A percentile compares a stretch with the other conserved stretches of the same genome.
These are phyloP conservation scores for Mus caroli DNA, from an alignment of 2,797 vertebrate species.

Conservation along the genomic window DNA sequence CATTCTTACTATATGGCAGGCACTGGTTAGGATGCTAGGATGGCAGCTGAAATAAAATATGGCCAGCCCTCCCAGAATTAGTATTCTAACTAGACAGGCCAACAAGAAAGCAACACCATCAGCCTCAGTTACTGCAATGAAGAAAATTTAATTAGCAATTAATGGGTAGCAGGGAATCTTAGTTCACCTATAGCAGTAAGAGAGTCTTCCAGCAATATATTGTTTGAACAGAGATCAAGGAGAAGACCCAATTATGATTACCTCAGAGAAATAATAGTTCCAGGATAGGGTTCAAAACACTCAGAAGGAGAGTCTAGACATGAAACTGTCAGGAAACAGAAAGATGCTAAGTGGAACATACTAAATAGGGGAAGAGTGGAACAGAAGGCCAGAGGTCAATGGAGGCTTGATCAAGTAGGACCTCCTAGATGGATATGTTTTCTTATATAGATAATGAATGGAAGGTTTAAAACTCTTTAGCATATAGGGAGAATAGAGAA, in stretches of 20 bases:
- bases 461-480: constrained; percentile 7
- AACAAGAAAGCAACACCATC: constrained; percentile 31
- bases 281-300: background rate
- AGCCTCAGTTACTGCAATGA: constrained; percentile 10
- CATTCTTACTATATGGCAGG: background rate
- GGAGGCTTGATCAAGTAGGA: constrained; percentile 16
- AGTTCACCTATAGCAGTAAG: constrained; percentile 1
- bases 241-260: background rate
- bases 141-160: constrained; percentile 42
- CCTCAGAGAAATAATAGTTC: background rate
- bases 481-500: background rate
- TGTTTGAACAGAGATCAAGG: constrained; percentile 40
- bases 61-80: background rate
- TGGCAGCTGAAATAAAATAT: constrained; percentile 59
- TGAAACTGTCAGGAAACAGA: constrained; percentile 20
- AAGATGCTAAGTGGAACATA: constrained; percentile 25
- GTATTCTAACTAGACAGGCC: background rate
- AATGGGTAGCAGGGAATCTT: background rate
- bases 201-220: background rate
- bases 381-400: background rate
- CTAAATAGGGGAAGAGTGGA: background rate
- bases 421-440: background rate
- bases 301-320: background rate
- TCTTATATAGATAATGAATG: constrained; percentile 30
- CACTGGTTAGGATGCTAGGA: background rate